Evolutionary conservation across 2,113 vertebrate genomes (phyloP), one percentile per base, ranked within the genome.

Genomic region (Larimichthys crocea): DNA sequence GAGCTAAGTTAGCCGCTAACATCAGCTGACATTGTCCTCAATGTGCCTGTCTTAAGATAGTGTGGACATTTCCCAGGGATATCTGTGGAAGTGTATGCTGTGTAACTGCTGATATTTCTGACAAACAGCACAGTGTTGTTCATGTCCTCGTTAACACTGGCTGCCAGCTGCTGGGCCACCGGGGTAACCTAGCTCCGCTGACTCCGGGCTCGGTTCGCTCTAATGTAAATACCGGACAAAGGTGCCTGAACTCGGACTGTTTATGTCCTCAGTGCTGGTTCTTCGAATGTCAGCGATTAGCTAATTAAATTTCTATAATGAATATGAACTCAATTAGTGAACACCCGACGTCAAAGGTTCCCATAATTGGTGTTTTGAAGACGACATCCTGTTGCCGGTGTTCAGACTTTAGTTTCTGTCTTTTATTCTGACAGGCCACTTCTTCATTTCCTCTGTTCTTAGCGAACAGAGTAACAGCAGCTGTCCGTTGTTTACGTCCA

Each of bases 1-100:
- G 40, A 70, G 76, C 67, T 82, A 82, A 75, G 71, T 76, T 79
- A 86, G 67, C 79, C 12, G 82, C 79, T 70, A 85, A 55, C 63
- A 76, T 75, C 81, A 89, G 66, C 76, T 88, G 79, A 82, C 63
- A 15, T 57, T 46, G 66, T 46, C 65, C 62, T 26, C 17, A 44
- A 6, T 52, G 64, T 53, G 53, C 49, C 61, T 79, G 65, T 62
- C 19, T 31, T 40, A 16, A 19, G 4, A 63, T 7, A 24, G 24
- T 29, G 9, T 42, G 11, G 12, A 44, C 12, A 29, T 44, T 46
- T 24, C 4, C 3, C 5, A 3, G 10, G 22, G 0, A 49, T 57
- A 3, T 31, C 10, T 0, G 24, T 26, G 8, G 20, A 9, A 22
- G 20, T n/a, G 8, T 4, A 2, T 48, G 17, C 12, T 40, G 2